Conservation (phyloP, 2,888 invertebrate species). For the Parascotia fuliginaria region DNA sequence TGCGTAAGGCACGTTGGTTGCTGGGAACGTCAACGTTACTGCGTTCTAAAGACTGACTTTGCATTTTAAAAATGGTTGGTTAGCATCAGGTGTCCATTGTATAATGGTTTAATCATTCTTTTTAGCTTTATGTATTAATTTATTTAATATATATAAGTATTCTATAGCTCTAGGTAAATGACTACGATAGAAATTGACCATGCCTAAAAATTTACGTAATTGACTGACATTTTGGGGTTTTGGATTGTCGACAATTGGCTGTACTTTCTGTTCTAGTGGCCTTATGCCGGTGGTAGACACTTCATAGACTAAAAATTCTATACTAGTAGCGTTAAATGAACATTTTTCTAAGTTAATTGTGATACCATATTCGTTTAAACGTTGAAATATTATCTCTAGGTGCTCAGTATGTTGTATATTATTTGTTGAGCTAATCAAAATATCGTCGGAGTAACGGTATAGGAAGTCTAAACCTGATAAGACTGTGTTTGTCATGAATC, state of each 20-base stretch:
- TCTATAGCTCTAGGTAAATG: too few species aligned
- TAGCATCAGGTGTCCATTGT: background rate
- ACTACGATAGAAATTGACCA: too few species aligned
- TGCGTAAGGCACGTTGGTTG: background rate
- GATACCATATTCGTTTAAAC: too few species aligned
- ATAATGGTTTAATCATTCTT: background rate
- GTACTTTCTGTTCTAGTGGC: background rate
- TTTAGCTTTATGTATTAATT: background rate
- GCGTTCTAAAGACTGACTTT: background rate
- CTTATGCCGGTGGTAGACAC: background rate
- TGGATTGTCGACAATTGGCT: background rate
- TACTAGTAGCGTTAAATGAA: background rate
- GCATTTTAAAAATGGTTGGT: background rate
- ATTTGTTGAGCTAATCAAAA: background rate
- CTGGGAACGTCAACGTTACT: background rate
- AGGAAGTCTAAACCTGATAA: background rate
- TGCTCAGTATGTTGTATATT: background rate
- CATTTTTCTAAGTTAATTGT: too few species aligned
- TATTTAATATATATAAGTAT: background rate
- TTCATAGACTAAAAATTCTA: slow-evolving; percentile 3
- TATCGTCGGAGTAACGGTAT: background rate
- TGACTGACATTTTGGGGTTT: background rate
- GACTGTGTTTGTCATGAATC: too few species aligned
- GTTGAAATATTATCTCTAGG: background rate
- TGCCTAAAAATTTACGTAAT: background rate